Evolutionary conservation across 2,113 vertebrate genomes (phyloP).

Genomic region (Synodontis membranacea): DNA sequence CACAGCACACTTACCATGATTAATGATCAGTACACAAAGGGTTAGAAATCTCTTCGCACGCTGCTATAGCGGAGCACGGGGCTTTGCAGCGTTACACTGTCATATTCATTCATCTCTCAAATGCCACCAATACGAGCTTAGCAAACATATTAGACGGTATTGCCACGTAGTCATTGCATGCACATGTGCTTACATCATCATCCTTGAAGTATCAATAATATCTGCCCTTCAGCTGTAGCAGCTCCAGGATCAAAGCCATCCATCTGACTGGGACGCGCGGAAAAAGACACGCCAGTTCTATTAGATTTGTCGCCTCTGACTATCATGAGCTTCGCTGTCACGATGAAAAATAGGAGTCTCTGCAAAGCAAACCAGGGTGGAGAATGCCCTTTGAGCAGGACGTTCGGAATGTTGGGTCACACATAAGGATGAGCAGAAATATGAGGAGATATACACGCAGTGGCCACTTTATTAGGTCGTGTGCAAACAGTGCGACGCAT

Average conservation of each 20-base stretch:
- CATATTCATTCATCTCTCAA: conserved; percentile 10
- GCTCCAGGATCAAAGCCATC: conserved; percentile 16
- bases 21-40: not conserved
- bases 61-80: not conserved
- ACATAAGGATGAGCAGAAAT: not conserved
- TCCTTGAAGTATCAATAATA: conserved; percentile 32
- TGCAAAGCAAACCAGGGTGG: conserved; percentile 1
- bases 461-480: not conserved
- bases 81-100: not conserved
- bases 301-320: conserved; percentile 16
- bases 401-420: conserved; percentile 3
- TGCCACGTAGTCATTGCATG: conserved; percentile 1
- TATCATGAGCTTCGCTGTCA: not conserved
- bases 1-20: not conserved
- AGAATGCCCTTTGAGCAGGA: conserved; percentile 17
- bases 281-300: conserved; percentile 1
- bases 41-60: not conserved
- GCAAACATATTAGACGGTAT: conserved; percentile 5
- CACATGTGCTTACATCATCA: conserved; percentile 8
- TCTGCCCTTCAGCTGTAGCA: conserved; percentile 7
- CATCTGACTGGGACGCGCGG: not conserved
- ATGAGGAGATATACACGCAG: not conserved
- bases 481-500: no score
- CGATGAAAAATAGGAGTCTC: conserved; percentile 4
- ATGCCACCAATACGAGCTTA: not conserved